A percentile compares a stretch with the other conserved stretches of the same genome.
Evolutionary conservation across 2,113 vertebrate genomes (phyloP).

Genomic region (Balaeniceps rex): DNA sequence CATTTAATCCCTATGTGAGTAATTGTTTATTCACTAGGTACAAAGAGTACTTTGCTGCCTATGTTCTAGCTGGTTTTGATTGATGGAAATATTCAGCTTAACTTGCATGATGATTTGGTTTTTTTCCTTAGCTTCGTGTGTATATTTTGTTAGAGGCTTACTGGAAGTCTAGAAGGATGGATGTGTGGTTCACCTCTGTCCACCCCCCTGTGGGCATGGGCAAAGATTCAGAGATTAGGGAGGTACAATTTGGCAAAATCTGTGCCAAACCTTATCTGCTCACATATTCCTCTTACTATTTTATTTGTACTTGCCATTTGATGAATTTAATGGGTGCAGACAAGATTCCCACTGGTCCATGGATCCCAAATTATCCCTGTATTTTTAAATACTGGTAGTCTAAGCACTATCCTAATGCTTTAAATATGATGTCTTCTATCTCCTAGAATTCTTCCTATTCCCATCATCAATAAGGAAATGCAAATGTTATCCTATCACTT

Average conservation of each 20-base stretch:
- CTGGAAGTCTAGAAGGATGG: not conserved
- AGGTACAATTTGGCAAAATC: not conserved
- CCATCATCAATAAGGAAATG: not conserved
- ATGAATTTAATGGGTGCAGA: not conserved
- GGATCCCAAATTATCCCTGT: not conserved
- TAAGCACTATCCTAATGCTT: not conserved
- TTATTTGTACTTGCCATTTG: not conserved
- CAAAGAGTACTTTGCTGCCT: not conserved
- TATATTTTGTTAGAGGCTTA: not conserved
- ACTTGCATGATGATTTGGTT: not conserved
- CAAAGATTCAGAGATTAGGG: not conserved
- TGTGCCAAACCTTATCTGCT: not conserved
- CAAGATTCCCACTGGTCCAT: not conserved
- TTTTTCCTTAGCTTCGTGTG: not conserved
- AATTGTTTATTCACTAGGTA: not conserved
- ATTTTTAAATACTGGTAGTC: not conserved
- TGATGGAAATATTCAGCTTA: not conserved
- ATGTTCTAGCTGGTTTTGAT: not conserved
- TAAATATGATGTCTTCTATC: not conserved
- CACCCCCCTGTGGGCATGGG: not conserved
- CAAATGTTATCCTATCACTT: not conserved
- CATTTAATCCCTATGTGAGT: not conserved
- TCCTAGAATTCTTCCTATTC: not conserved
- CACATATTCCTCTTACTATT: not conserved
- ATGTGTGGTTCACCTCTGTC: not conserved